Base-by-base conservation (phyloP, 2,113 vertebrate species). In the Pleuronectes platessa region DNA sequence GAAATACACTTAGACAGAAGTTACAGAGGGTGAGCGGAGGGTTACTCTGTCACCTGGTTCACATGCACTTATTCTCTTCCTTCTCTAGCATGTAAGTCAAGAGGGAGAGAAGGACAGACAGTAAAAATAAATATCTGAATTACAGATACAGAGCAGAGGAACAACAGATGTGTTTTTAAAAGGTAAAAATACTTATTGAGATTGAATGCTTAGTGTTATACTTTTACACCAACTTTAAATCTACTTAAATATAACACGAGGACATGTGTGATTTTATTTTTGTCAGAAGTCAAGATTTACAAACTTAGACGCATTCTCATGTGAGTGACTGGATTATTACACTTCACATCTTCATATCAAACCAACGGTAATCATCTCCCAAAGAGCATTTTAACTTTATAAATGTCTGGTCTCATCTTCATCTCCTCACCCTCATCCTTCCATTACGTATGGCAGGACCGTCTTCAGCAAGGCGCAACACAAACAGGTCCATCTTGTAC, bases 401-500 rank as follows among this genome's bases (percentile, higher is more conserved):
- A 11, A 17, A 54, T 70, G 8, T n/a, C 18, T 56, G 3, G 26
- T 77, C 26, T 58, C 15, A 49, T 55, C 14, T 20, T n/a, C 12
- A 40, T 18, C 23, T n/a, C 56, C 96, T 97, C 89, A 99, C 98
- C 95, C 96, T 96, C 97, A 99, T 99, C 54, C 97, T 96, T 84
- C 98, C 98, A 42, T 99, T 99, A 68, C 97, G 95, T 92, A 98
- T 95, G 60, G 98, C 98, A 15, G 98, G 97, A 9, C 98, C 98
- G n/a, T 99, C 98, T 91, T 99, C 98, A 54, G 98, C 98, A 74
- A 99, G 86, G 71, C 98, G 96, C 87, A 99, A 61, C 81, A 99
- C 97, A 74, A 97, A 98, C 72, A 99, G 94, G 92, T 99, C 98
- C 97, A 99, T 99, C 93, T 98, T 99, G 92, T 99, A 99, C 51